Conservation (phyloP, 2,888 invertebrate species). For the Allacma fusca region DNA sequence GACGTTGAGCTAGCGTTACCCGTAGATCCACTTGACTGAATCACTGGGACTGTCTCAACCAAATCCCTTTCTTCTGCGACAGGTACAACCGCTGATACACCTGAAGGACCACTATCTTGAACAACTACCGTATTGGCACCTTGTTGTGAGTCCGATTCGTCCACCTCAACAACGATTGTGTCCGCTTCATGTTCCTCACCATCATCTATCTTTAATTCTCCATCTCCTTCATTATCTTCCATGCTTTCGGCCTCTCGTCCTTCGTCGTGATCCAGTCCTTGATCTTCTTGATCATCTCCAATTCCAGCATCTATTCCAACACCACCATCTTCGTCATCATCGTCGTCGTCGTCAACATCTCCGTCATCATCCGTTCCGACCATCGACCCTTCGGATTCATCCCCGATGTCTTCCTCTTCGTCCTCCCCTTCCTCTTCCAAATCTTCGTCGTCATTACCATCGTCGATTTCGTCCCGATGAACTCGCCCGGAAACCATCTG, state of each 20-base stretch:
- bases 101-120: conserved; percentile 14
- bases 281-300: conserved; percentile 70
- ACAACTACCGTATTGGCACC: conserved; percentile 22
- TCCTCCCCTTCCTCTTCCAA: conserved; percentile 57
- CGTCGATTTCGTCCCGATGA: conserved; percentile 36
- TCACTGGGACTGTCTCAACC: conserved; percentile 26
- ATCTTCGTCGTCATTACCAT: conserved; percentile 40
- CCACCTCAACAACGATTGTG: conserved; percentile 41
- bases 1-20: conserved; percentile 26
- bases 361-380: conserved; percentile 70
- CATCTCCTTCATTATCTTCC: conserved; percentile 42
- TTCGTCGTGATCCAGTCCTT: conserved; percentile 63
- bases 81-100: conserved; percentile 26
- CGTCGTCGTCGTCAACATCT: conserved; percentile 65
- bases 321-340: conserved; percentile 65
- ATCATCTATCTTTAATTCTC: conserved; percentile 41
- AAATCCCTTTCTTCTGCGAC: conserved; percentile 25
- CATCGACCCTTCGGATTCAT: conserved; percentile 61
- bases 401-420: conserved; percentile 54
- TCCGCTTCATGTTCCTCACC: conserved; percentile 53
- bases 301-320: conserved; percentile 63
- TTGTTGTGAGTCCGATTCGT: conserved; percentile 38
- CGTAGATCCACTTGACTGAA: conserved; percentile 23
- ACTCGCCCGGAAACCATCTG: conserved; percentile 17
- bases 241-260: conserved; percentile 59